These are phyloP conservation scores for Drosophila fuyamai DNA, from an alignment of 1,140 invertebrate genomes.

Conservation along the genomic window DNA sequence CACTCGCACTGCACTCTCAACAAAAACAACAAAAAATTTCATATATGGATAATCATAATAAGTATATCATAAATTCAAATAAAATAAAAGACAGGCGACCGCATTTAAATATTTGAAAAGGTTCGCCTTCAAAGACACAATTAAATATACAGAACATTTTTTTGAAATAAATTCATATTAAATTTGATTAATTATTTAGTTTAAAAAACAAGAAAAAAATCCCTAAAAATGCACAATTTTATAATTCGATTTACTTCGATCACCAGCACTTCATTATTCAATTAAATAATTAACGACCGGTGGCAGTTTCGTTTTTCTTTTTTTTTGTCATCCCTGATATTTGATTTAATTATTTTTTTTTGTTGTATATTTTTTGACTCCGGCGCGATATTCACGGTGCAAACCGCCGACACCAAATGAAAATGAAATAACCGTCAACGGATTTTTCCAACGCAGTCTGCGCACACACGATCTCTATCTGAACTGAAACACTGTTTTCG, in stretches of 20 bases:
- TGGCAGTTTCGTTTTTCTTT: neutral
- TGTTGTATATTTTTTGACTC: neutral
- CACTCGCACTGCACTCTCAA: conserved; percentile 33
- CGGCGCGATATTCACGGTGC: conserved; percentile 8
- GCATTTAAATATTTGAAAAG: neutral
- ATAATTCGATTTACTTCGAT: neutral
- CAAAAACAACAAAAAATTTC: conserved; percentile 17
- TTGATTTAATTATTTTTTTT: neutral
- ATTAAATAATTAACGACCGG: neutral
- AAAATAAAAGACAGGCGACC: neutral
- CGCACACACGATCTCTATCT: no score
- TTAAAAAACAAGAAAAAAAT: neutral
- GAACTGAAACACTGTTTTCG: no score
- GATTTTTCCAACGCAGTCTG: no score
- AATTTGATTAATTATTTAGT: neutral
- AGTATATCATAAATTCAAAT: neutral
- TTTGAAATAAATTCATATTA: neutral
- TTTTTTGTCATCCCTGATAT: conserved; percentile 1
- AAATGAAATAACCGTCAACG: conserved; percentile 9
- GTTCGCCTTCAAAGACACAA: neutral
- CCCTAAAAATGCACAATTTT: neutral
- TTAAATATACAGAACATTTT: neutral
- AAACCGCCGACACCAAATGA: conserved; percentile 4
- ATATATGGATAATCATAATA: neutral
- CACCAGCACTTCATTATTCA: conserved; percentile 3